Percentiles rank a stretch among this genome's conserved stretches.
Evolutionary conservation across 1,140 invertebrate species (phyloP).

Genomic region (Drosophila micromelanica): DNA sequence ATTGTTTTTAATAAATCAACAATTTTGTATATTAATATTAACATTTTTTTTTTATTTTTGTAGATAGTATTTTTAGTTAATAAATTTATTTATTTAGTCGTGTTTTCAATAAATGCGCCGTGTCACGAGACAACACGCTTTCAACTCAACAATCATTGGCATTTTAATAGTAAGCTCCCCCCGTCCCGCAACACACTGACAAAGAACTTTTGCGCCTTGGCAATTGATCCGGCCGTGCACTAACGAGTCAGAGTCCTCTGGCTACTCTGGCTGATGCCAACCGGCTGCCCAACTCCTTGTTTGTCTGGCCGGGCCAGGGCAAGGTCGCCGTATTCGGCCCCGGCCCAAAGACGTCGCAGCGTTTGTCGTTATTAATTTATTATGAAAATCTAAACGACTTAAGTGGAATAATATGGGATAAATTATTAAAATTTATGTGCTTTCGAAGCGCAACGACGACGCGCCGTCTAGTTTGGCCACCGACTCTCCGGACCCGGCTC

Average conservation of each 20-base stretch:
- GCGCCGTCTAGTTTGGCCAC: slow-evolving; percentile 32
- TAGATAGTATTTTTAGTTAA: too few relatives aligned
- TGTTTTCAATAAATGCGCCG: too few relatives aligned
- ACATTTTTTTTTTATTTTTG: too few relatives aligned
- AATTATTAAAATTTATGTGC: slow-evolving; percentile 83
- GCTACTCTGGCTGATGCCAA: background rate
- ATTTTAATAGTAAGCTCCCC: slow-evolving; percentile 45
- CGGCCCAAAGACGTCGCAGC: slow-evolving; percentile 37
- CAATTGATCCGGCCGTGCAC: slow-evolving; percentile 56
- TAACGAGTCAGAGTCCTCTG: background rate
- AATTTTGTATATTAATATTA: too few relatives aligned
- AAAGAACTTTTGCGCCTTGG: slow-evolving; percentile 58
- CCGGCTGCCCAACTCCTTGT: slow-evolving; percentile 11
- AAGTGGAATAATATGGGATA: slow-evolving; percentile 83
- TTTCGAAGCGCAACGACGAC: slow-evolving; percentile 56
- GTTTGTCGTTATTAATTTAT: slow-evolving; percentile 79
- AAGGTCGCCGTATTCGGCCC: slow-evolving; percentile 45
- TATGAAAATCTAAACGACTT: slow-evolving; percentile 83
- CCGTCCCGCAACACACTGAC: slow-evolving; percentile 2
- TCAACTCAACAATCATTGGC: background rate
- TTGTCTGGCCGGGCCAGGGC: slow-evolving; percentile 26
- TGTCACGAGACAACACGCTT: too few relatives aligned
- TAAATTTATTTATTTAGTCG: too few relatives aligned
- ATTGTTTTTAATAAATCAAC: too few relatives aligned
- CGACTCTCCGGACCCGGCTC: slow-evolving; percentile 12